Evolutionary conservation across 2,888 invertebrate genomes (phyloP).

Genomic region (Elegia similella): DNA sequence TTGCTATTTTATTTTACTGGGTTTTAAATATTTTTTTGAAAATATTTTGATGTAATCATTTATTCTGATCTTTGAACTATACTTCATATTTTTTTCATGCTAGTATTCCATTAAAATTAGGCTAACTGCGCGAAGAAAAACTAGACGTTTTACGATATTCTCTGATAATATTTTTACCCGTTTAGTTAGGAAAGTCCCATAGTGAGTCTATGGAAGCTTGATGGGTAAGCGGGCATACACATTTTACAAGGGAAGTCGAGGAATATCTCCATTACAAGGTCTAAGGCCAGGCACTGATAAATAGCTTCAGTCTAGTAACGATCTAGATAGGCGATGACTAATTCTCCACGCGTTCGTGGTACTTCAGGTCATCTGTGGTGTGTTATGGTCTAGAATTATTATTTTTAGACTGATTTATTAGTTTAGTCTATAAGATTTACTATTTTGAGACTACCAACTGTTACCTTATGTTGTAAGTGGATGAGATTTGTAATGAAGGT

Average conservation of each 20-base stretch:
- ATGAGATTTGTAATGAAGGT: not conserved
- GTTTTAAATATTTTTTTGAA: too few relatives aligned
- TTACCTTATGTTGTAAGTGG: not conserved
- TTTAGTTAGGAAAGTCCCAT: too few relatives aligned
- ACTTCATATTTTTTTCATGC: too few relatives aligned
- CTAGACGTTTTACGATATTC: too few relatives aligned
- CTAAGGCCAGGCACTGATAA: not conserved
- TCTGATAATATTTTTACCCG: too few relatives aligned
- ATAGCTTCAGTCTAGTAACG: not conserved
- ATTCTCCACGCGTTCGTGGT: not conserved
- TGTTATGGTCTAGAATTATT: constrained; percentile 8
- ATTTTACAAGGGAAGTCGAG: not conserved
- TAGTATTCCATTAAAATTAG: too few relatives aligned
- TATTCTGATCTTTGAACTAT: too few relatives aligned
- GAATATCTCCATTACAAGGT: not conserved
- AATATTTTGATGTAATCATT: too few relatives aligned
- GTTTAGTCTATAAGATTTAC: constrained; percentile 2
- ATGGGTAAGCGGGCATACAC: not conserved
- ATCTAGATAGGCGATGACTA: constrained; percentile 7
- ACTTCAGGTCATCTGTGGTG: constrained; percentile 5
- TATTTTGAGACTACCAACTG: constrained; percentile 7
- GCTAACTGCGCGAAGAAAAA: too few relatives aligned
- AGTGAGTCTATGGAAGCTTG: too few relatives aligned
- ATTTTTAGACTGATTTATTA: constrained; percentile 9
- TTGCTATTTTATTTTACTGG: too few relatives aligned